Evolutionary conservation across 2,797 vertebrate species (phyloP).

Genomic region (Psittacula derbiana): DNA sequence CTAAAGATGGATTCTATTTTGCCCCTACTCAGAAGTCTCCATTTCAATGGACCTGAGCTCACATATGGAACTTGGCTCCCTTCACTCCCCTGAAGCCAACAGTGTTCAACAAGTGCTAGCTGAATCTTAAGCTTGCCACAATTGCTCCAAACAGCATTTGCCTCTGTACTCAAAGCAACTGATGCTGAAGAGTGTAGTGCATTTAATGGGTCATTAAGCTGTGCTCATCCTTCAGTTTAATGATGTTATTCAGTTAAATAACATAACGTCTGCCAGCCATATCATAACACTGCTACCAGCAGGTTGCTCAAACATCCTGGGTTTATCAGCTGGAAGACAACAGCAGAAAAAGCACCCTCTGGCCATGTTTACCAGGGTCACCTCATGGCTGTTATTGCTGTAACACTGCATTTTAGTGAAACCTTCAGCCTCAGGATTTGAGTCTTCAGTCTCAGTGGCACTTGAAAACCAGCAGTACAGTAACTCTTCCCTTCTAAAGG

Average conservation of each 20-base stretch:
- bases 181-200: rapidly evolving
- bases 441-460: not conserved
- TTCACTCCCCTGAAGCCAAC: not conserved
- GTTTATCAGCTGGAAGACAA: not conserved
- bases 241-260: not conserved
- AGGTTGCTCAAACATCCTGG: not conserved
- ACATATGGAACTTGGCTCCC: no score
- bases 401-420: not conserved
- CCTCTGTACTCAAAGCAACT: not conserved
- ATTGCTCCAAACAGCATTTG: not conserved
- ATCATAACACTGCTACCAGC: not conserved
- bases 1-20: not conserved
- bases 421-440: not conserved
- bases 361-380: not conserved
- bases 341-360: no score
- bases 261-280: no score
- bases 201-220: not conserved
- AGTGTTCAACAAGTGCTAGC: not conserved
- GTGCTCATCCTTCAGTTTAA: not conserved
- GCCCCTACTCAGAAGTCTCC: not conserved
- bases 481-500: not conserved
- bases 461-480: not conserved
- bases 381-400: no score
- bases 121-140: not conserved
- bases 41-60: rapidly evolving